Percentiles rank a stretch among this genome's conserved stretches.
phyloP scores from a whole-genome alignment of 2,797 vertebrate genomes.

The Tadarida brasiliensis region DNA sequence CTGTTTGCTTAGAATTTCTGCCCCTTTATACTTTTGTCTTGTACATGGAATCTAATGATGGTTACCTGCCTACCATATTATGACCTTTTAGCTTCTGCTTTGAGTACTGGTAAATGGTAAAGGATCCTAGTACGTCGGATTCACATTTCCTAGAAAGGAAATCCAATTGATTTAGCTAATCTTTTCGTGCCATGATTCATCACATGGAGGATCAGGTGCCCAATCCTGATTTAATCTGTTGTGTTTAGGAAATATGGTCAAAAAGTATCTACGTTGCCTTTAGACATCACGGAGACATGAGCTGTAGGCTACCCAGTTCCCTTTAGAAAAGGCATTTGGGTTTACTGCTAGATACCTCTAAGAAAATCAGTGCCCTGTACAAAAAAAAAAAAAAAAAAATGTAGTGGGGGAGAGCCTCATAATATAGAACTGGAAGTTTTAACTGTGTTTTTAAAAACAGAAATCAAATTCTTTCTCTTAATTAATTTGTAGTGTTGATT shows the following conservation, averaged over 20 bases:
- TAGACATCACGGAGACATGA: background rate
- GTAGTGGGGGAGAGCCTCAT: background rate
- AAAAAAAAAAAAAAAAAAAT: background rate
- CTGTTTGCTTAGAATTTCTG: background rate
- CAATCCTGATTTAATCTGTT: constrained; percentile 2
- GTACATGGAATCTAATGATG: background rate
- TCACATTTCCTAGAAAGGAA: constrained; percentile 50
- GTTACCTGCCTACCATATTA: background rate
- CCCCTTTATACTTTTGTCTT: constrained; percentile 14
- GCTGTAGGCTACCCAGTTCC: background rate
- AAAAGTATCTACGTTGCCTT: background rate
- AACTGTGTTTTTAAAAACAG: constrained; percentile 25
- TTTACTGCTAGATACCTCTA: background rate
- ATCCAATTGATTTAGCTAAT: constrained; percentile 4
- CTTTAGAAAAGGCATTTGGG: background rate
- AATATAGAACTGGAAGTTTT: constrained; percentile 20
- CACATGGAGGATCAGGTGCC: background rate
- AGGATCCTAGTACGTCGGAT: constrained; percentile 26
- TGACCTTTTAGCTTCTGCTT: constrained; percentile 49
- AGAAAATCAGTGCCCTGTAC: constrained; percentile 13
- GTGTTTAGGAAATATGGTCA: constrained; percentile 42
- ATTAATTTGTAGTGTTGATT: constrained; percentile 43
- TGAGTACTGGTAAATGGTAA: background rate
- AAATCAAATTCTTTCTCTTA: constrained; percentile 50
- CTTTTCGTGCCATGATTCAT: constrained; percentile 41